Evolutionary conservation across 2,797 vertebrate genomes (phyloP), one percentile per base, ranked within the genome.

Genomic region (Triplophysa yarkandensis): DNA sequence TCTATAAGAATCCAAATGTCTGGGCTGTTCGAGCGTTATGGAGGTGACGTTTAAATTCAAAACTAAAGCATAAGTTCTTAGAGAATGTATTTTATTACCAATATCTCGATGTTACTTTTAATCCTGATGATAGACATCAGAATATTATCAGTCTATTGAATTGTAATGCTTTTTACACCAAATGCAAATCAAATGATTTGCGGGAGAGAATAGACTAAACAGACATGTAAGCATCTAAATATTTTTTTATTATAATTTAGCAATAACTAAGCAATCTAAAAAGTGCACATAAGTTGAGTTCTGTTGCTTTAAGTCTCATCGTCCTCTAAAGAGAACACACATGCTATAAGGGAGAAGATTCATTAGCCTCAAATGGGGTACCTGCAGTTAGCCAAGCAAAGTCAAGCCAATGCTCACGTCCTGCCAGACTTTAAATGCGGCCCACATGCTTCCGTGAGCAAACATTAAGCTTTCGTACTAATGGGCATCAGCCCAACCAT

Each of bases 391-490:
- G 80, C 83, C 66, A 80, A 67, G 82, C 67, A 50, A 86, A 44
- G 86, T 63, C 57, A 58, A 72, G 87, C 86, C 85, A 86, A 87
- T 82, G 72, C 50, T 69, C 77, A 81, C 85, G 82, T 78, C 80
- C 76, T 86, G 86, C 86, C 89, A 87, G 88, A 83, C 86, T 88
- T 81, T 84, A 89, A 91, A 91, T 88, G 87, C 88, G 87, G 88
- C 87, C 88, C 88, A 68, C 66, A 64, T 84, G 83, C 84, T 89
- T 89, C 88, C 88, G 86, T 86, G 85, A 89, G 84, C 85, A 88
- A 85, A 86, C 87, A 90, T 90, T 90, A 90, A 88, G 85, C 80
- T 83, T 78, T 52, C 82, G 74, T 80, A n/a, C 83, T 92, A 91
- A 91, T 90, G 85, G 88, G 83, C 83, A 84, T 85, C 86, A 88